phyloP scores from a whole-genome alignment of 64 coral and sea anemone genomes.

The Porites australiensis region DNA sequence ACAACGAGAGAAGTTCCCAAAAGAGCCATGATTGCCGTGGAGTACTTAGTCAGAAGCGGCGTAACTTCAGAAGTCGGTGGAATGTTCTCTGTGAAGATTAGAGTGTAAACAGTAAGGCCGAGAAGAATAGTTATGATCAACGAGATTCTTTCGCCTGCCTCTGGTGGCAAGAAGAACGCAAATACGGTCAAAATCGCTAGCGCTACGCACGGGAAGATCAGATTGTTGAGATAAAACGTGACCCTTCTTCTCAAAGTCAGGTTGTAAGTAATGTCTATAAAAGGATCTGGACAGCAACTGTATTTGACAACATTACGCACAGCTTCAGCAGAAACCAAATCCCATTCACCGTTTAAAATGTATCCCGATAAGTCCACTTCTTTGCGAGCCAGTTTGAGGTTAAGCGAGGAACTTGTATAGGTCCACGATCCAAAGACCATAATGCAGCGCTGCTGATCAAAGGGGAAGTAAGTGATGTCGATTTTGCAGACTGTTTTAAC shows the following conservation, averaged over 20 bases:
- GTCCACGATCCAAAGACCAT: constrained; percentile 95
- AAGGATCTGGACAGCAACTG: constrained; percentile 85
- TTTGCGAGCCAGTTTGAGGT: constrained; percentile 64
- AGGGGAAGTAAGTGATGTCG: constrained; percentile 92
- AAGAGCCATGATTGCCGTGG: constrained; percentile 57
- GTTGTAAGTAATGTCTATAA: constrained; percentile 86
- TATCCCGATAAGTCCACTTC: constrained; percentile 84
- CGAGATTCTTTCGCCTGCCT: constrained; percentile 82
- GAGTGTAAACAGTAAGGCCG: constrained; percentile 84
- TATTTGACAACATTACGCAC: constrained; percentile 87
- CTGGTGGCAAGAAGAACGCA: constrained; percentile 75
- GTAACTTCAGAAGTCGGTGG: constrained; percentile 82
- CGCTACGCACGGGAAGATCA: constrained; percentile 81
- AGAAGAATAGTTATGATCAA: constrained; percentile 86
- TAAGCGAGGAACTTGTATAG: constrained; percentile 69
- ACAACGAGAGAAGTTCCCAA: constrained; percentile 40
- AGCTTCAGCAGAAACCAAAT: constrained; percentile 65
- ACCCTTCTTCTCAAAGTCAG: constrained; percentile 69
- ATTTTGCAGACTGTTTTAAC: constrained; percentile 96
- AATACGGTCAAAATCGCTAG: constrained; percentile 73
- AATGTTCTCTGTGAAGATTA: constrained; percentile 91
- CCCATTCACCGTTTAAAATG: constrained; percentile 91
- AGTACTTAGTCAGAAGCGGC: constrained; percentile 55
- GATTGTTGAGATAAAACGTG: constrained; percentile 90
- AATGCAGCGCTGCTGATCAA: constrained; percentile 86